Base-by-base conservation (phyloP, 2,888 invertebrate species). In the Cylindroiulus punctatus region DNA sequence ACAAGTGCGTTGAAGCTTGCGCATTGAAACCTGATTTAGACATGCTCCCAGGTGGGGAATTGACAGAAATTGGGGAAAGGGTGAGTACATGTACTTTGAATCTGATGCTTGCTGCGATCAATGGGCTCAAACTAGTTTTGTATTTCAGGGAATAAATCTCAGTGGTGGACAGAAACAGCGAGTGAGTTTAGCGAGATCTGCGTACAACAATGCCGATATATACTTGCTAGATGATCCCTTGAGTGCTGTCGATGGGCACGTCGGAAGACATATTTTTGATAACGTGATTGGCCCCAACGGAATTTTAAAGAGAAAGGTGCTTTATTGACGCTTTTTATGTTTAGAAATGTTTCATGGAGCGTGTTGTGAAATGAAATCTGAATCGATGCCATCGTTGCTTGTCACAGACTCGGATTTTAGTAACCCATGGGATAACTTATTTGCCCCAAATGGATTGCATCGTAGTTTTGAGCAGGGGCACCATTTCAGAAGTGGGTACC, bases 1-100 rank as follows among this genome's bases (percentile, higher is more conserved):
- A 95, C 88, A 93, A 93, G 86, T 94, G 98, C 0, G 93, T 99
- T 76, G 95, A 96, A 88, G 95, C 97, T 0, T 99, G 98, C 91
- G 98, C 98, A 2, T 92, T 99, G 86, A 94, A 93, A 89, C 94
- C 96, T 0, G 99, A 99, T 92, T 94, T 99, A 89, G 96, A 96
- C 84, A 97, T 98, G 92, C 91, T 99, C 57, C 96, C 97, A 0
- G 98, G 95, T n/a, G 98, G 98, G 0, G 99, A 99, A 92, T 93
- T 94, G 90, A 99, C 99, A 0, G 99, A 99, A 93, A 99, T 99
- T 89, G 99, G 99, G 87, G 99, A 99, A 91, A 99, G 98, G 92
- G 93, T 92, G 88, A 90, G 44, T 10, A 76, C 7, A 3, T 14
- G 7, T 76, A 36, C 3, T 30, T 81, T n/a, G 81, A 81, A 40